These are phyloP conservation scores for Homalodisca vitripennis DNA, from an alignment of 1,140 invertebrate genomes.

Conservation along the genomic window DNA sequence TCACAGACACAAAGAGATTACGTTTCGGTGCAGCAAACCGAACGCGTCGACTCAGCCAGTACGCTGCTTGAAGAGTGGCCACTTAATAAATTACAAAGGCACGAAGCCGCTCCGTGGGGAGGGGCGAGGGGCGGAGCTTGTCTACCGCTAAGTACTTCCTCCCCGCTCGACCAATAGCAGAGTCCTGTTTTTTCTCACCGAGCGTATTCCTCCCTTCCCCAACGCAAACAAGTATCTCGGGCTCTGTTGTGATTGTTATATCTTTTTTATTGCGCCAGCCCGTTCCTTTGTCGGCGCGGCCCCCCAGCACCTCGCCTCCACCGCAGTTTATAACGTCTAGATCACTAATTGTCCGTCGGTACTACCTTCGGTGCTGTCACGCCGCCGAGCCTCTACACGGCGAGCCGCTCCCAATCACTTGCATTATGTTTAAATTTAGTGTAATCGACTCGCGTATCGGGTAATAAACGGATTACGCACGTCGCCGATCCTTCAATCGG, in stretches of 20 bases:
- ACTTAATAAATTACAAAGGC: slow-evolving; percentile 29
- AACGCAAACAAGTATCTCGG: slow-evolving; percentile 17
- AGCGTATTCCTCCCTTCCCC: background rate
- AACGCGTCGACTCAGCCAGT: background rate
- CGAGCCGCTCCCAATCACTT: slow-evolving; percentile 11
- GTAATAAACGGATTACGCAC: background rate
- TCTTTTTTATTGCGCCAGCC: slow-evolving; percentile 25
- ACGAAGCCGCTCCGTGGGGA: background rate
- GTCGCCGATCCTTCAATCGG: background rate
- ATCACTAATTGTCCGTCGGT: slow-evolving; percentile 1
- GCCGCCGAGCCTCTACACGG: background rate
- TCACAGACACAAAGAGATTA: background rate
- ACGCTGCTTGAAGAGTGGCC: slow-evolving; percentile 8
- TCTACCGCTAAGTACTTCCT: background rate
- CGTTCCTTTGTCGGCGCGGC: slow-evolving; percentile 30
- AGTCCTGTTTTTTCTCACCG: background rate
- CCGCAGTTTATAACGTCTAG: slow-evolving; percentile 14
- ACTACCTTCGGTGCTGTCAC: background rate
- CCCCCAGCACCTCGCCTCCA: background rate
- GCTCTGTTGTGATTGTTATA: slow-evolving; percentile 32
- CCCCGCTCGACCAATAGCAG: background rate
- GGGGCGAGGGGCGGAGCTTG: slow-evolving; percentile 2
- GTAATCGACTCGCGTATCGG: background rate
- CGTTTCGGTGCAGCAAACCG: background rate
- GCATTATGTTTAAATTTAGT: slow-evolving; percentile 25